Evolutionary conservation across 2,113 vertebrate species (phyloP).

Genomic region (Cephalopterus ornatus): DNA sequence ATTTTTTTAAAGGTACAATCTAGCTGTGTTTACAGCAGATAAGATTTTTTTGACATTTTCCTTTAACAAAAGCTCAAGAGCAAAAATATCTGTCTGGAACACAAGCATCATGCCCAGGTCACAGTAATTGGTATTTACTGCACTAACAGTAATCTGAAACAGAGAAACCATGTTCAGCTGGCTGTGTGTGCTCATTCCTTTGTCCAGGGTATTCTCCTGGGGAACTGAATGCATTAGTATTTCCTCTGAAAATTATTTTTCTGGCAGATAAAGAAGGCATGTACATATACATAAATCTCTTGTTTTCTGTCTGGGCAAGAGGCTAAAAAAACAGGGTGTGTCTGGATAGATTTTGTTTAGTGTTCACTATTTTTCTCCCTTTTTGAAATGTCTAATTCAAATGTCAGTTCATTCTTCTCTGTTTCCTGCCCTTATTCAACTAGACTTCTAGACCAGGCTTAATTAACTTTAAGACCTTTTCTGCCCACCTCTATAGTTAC

Average conservation of each 20-base stretch:
- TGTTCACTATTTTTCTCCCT: background rate
- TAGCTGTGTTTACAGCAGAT: conserved; percentile 5
- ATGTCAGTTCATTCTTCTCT: conserved; percentile 53
- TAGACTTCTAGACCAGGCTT: background rate
- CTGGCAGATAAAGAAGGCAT: conserved; percentile 12
- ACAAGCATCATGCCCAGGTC: background rate
- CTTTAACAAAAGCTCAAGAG: conserved; percentile 6
- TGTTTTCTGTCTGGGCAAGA: background rate
- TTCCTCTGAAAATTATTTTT: conserved; percentile 14
- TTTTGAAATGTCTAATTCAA: conserved; percentile 29
- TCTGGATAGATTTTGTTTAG: background rate
- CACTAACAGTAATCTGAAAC: background rate
- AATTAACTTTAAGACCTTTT: conserved; percentile 47
- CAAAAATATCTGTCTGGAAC: background rate
- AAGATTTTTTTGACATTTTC: background rate
- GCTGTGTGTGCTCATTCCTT: background rate
- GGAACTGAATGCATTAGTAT: background rate
- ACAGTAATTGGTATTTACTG: background rate
- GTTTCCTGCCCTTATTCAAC: conserved; percentile 44
- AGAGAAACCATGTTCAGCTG: background rate
- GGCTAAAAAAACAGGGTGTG: background rate
- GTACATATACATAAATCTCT: background rate
- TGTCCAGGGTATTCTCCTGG: background rate
- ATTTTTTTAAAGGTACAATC: background rate
- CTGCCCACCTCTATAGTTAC: background rate